These are phyloP conservation scores for Pectinophora gossypiella DNA, from an alignment of 1,140 invertebrate species.

Conservation along the genomic window DNA sequence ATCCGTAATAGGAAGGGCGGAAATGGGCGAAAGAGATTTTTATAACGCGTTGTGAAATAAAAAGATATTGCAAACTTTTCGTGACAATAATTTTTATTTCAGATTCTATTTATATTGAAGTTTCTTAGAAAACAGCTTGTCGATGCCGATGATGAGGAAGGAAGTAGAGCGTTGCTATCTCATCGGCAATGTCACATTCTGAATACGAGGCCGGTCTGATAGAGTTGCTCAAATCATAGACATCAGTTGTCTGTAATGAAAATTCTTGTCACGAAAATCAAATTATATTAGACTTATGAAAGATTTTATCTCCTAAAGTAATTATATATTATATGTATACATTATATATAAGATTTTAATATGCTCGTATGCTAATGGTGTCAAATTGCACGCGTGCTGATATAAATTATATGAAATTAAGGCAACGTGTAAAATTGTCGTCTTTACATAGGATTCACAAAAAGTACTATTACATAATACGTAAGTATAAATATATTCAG, in stretches of 20 bases:
- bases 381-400: slow-evolving; percentile 62
- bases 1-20: slow-evolving; percentile 11
- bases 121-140: too few species aligned
- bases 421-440: background rate
- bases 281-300: slow-evolving; percentile 33
- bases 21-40: slow-evolving; percentile 38
- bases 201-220: too few species aligned
- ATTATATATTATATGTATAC: slow-evolving; percentile 11
- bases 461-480: too few species aligned
- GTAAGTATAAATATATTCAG: too few species aligned
- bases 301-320: slow-evolving; percentile 56
- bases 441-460: too few species aligned
- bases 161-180: too few species aligned
- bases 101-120: slow-evolving; percentile 31
- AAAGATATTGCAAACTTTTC: slow-evolving; percentile 41
- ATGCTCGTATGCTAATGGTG: slow-evolving; percentile 56
- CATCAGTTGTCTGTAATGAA: slow-evolving; percentile 12
- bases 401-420: slow-evolving; percentile 23
- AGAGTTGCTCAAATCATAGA: too few species aligned
- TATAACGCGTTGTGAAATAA: slow-evolving; percentile 66
- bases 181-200: too few species aligned
- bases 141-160: too few species aligned
- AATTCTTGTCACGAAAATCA: slow-evolving; percentile 44
- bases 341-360: slow-evolving; percentile 42
- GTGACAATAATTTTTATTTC: slow-evolving; percentile 40